Evolutionary conservation across 2,888 invertebrate genomes (phyloP).

Genomic region (Eremobia ochroleuca): DNA sequence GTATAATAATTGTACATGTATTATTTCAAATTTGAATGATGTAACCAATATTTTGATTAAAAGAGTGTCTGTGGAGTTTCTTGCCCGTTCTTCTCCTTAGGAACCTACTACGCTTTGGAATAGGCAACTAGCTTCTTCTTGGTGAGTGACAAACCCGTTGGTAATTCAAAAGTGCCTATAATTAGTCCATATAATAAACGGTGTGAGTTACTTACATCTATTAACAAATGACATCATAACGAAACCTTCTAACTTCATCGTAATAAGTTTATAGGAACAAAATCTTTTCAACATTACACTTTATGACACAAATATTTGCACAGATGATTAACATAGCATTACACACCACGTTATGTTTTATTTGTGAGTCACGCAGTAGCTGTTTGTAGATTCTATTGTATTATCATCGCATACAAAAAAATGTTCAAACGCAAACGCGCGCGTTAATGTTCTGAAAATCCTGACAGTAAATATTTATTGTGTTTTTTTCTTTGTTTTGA

Average conservation of each 20-base stretch:
- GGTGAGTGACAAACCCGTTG: no score
- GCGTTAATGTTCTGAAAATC: constrained; percentile 55
- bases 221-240: not conserved
- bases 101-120: no score
- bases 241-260: not conserved
- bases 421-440: constrained; percentile 50
- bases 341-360: constrained; percentile 67
- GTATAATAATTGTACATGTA: no score
- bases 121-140: no score
- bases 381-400: constrained; percentile 50
- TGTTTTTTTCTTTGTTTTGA: constrained; percentile 49
- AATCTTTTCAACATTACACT: constrained; percentile 55
- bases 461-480: constrained; percentile 50
- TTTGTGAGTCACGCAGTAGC: constrained; percentile 75
- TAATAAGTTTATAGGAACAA: constrained; percentile 29
- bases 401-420: constrained; percentile 51
- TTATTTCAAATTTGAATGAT: no score
- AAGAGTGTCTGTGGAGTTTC: no score
- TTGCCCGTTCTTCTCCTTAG: no score
- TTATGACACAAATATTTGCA: constrained; percentile 74
- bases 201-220: no score
- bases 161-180: no score
- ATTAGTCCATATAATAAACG: no score
- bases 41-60: no score
- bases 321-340: constrained; percentile 79